Conservation (phyloP, 2,888 invertebrate species). For the Lacanobia wlatinum region DNA sequence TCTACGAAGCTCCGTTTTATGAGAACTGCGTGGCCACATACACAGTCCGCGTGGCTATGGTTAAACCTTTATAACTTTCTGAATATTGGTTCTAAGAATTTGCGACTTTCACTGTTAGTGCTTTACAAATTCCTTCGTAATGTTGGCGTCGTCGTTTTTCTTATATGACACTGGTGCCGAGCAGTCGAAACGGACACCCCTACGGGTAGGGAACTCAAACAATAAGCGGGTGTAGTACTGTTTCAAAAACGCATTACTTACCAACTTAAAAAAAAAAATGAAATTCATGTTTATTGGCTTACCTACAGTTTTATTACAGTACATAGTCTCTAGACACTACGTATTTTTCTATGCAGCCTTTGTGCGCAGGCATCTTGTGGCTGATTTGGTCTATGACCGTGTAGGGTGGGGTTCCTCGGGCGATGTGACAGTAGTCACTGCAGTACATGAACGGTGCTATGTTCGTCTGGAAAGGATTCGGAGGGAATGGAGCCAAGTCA, state of each 20-base stretch:
- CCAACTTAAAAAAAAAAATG: conserved; percentile 18
- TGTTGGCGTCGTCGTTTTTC: no score
- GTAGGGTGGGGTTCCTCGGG: conserved; percentile 82
- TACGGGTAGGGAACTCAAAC: no score
- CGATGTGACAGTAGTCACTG: conserved; percentile 86
- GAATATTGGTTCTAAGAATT: no score
- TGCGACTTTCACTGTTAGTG: no score
- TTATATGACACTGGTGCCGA: no score
- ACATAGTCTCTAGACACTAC: conserved; percentile 79
- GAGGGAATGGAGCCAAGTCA: conserved; percentile 82
- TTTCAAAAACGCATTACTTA: not conserved
- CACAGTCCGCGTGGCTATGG: no score
- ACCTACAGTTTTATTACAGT: conserved; percentile 39
- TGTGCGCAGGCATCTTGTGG: conserved; percentile 74
- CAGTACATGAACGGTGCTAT: conserved; percentile 89
- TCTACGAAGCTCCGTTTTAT: no score
- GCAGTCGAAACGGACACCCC: no score
- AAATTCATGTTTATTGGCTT: not conserved
- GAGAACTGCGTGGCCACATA: no score
- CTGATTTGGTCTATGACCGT: conserved; percentile 82
- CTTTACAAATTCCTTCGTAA: no score
- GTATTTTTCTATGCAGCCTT: conserved; percentile 72
- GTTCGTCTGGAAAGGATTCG: conserved; percentile 86
- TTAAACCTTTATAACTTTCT: no score
- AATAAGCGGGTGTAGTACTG: no score